Percentiles rank a stretch among this genome's conserved stretches.
These are phyloP conservation scores for Arctopsyche grandis DNA, from an alignment of 1,140 invertebrate genomes.

Conservation along the genomic window DNA sequence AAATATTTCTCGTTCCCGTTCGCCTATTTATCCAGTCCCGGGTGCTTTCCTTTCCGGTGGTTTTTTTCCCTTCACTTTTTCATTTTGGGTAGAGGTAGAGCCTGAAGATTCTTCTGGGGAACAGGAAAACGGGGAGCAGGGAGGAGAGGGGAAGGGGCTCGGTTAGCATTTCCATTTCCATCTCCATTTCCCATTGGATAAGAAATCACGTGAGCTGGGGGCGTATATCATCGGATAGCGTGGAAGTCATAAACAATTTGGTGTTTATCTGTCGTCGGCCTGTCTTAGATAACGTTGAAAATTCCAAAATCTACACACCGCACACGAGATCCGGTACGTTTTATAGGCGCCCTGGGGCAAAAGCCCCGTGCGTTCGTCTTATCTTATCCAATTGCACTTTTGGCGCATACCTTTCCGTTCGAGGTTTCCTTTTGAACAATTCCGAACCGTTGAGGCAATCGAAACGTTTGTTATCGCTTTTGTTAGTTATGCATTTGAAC, in stretches of 20 bases:
- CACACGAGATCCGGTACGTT: conserved; percentile 4
- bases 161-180: conserved; percentile 15
- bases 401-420: neutral
- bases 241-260: conserved; percentile 36
- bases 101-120: too few relatives aligned
- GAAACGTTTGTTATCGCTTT: too few relatives aligned
- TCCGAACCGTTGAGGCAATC: too few relatives aligned
- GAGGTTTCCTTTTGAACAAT: too few relatives aligned
- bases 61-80: neutral
- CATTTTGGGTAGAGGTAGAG: too few relatives aligned
- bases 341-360: neutral
- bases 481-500: too few relatives aligned
- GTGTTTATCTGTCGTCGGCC: conserved; percentile 37
- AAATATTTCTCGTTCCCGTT: neutral
- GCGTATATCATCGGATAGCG: conserved; percentile 29
- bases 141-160: neutral
- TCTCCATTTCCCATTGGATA: conserved; percentile 25
- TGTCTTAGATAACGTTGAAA: conserved; percentile 32
- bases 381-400: conserved; percentile 3
- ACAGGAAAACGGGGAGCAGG: neutral
- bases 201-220: conserved; percentile 29
- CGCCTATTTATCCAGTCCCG: neutral
- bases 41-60: neutral
- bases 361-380: neutral
- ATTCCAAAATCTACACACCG: neutral